Conservation (phyloP, 2,888 invertebrate genomes). For the Tetragonula carbonaria region DNA sequence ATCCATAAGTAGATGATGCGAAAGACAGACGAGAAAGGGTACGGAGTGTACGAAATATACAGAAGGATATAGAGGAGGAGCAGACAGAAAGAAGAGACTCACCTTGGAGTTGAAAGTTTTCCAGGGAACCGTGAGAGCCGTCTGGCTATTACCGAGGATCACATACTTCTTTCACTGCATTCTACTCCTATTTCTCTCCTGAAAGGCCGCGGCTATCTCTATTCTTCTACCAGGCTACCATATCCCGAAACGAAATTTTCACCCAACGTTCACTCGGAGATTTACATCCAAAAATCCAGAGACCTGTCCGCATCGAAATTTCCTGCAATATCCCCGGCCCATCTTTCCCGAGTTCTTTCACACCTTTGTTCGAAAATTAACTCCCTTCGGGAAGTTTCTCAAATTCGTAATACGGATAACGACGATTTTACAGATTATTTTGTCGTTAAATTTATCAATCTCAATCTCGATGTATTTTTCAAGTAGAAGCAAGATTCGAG, state of each 20-base stretch:
- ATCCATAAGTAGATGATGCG: conserved; percentile 23
- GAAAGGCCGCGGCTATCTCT: not conserved
- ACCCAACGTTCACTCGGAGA: not conserved
- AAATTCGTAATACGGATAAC: no score
- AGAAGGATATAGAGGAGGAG: not conserved
- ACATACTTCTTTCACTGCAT: conserved; percentile 64
- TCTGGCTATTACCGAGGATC: conserved; percentile 72
- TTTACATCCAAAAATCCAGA: not conserved
- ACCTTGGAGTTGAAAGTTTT: conserved; percentile 70
- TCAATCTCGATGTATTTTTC: no score
- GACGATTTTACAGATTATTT: no score
- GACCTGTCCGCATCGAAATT: not conserved
- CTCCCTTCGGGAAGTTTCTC: no score
- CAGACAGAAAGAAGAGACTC: conserved; percentile 45
- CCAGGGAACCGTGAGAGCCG: conserved; percentile 60
- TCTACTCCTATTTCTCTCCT: conserved; percentile 43
- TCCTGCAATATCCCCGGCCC: not conserved
- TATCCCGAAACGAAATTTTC: not conserved
- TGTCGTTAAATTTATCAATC: no score
- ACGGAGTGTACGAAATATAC: not conserved
- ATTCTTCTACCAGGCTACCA: not conserved
- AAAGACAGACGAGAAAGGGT: not conserved
- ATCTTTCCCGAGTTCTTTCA: not conserved
- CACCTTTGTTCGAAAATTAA: no score
- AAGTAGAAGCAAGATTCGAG: not conserved